Percentiles rank a stretch among this genome's conserved stretches.
Conservation (phyloP, 1,140 invertebrate species). For the Cataglyphis hispanica region DNA sequence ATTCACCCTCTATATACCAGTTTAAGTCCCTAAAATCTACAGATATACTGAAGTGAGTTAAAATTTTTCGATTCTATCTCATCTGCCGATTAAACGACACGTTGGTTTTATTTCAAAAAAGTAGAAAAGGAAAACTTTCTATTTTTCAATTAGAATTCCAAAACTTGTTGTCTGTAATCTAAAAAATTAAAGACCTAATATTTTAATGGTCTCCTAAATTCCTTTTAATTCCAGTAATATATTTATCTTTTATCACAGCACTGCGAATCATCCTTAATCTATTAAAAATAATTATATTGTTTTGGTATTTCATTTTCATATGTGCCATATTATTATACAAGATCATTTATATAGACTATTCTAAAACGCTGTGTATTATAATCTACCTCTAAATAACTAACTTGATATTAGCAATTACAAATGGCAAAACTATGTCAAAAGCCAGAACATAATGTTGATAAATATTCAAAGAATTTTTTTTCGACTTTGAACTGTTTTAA, state of each 20-base stretch:
- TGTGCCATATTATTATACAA: no score
- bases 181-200: background rate
- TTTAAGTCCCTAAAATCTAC: background rate
- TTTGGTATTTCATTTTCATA: background rate
- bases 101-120: background rate
- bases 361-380: background rate
- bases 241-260: background rate
- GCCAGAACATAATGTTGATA: background rate
- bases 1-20: background rate
- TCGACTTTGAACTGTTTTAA: background rate
- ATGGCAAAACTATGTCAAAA: background rate
- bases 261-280: background rate
- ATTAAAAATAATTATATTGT: background rate
- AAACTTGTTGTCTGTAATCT: background rate
- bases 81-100: background rate
- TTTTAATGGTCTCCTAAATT: background rate
- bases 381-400: no score
- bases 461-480: background rate
- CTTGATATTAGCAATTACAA: no score
- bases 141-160: background rate
- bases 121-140: background rate
- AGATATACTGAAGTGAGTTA: background rate
- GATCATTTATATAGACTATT: background rate
- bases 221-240: background rate
- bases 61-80: background rate